Conservation (phyloP, 2,888 invertebrate species). For the Mechanitis messenoides region DNA sequence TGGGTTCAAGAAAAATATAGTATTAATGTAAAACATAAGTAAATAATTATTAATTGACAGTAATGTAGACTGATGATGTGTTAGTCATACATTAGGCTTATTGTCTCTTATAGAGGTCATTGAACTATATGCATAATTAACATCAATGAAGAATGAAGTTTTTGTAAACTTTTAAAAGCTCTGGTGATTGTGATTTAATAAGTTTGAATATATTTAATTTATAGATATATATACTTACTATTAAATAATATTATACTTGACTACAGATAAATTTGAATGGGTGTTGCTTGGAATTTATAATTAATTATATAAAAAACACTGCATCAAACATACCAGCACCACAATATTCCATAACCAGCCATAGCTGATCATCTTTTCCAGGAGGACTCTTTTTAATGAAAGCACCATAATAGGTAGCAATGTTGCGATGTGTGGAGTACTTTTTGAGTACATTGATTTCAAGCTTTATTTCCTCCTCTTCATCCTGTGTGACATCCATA, state of each 20-base stretch:
- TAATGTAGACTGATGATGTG: conserved; percentile 11
- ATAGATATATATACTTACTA: no score
- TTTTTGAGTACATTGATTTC: conserved; percentile 99
- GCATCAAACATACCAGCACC: conserved; percentile 84
- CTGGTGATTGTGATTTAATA: no score
- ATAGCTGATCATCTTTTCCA: conserved; percentile 99
- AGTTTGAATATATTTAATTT: no score
- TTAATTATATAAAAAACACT: background rate
- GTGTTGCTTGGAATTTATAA: no score
- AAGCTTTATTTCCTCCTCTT: conserved; percentile 99
- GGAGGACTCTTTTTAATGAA: conserved; percentile 99
- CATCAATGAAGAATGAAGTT: conserved; percentile 17
- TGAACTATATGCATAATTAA: conserved; percentile 24
- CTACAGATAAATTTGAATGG: no score
- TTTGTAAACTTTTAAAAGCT: no score
- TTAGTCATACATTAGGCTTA: conserved; percentile 14
- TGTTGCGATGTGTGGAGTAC: conserved; percentile 99
- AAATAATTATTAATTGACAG: background rate
- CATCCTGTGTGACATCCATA: conserved; percentile 99
- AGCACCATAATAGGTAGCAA: conserved; percentile 99
- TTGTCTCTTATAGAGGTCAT: conserved; percentile 20
- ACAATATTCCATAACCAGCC: conserved; percentile 99
- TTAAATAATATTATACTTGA: no score
- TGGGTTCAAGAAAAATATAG: background rate
- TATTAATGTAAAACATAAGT: background rate